Evolutionary conservation across 2,113 vertebrate species (phyloP).

Genomic region (Hucho hucho): DNA sequence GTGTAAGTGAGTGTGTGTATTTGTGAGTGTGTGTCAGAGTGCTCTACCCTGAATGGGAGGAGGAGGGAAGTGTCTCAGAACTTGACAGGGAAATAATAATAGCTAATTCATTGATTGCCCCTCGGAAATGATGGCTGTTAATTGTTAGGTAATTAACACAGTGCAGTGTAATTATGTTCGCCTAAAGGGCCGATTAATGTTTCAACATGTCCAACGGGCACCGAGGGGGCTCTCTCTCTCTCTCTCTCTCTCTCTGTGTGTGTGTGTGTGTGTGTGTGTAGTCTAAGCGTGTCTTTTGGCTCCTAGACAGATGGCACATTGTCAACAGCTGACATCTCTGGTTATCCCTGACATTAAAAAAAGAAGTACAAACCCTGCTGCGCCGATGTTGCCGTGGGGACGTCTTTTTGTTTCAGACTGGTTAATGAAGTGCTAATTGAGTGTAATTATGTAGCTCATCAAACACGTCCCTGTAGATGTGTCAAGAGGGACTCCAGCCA

Average conservation of each 20-base stretch:
- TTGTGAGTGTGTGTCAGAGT: constrained; percentile 53
- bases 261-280: constrained; percentile 47
- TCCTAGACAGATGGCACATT: constrained; percentile 96
- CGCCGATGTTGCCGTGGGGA: constrained; percentile 40
- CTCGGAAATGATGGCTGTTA: constrained; percentile 97
- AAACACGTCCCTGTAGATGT: constrained; percentile 73
- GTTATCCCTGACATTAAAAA: constrained; percentile 75
- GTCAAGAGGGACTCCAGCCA: constrained; percentile 75
- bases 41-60: constrained; percentile 72
- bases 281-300: constrained; percentile 89
- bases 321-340: constrained; percentile 89
- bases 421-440: constrained; percentile 83
- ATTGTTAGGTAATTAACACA: constrained; percentile 99
- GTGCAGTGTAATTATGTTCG: constrained; percentile 96
- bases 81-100: constrained; percentile 81
- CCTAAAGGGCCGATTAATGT: constrained; percentile 99
- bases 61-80: constrained; percentile 40
- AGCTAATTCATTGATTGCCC: constrained; percentile 99
- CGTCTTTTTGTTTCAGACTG: constrained; percentile 76
- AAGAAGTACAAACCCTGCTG: constrained; percentile 14
- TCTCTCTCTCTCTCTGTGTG: background rate
- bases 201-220: constrained; percentile 97
- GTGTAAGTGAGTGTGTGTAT: no score
- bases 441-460: constrained; percentile 82
- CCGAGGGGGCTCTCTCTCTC: constrained; percentile 75